Evolutionary conservation across 2,113 vertebrate species (phyloP).

Genomic region (Speoplatyrhinus poulsoni): DNA sequence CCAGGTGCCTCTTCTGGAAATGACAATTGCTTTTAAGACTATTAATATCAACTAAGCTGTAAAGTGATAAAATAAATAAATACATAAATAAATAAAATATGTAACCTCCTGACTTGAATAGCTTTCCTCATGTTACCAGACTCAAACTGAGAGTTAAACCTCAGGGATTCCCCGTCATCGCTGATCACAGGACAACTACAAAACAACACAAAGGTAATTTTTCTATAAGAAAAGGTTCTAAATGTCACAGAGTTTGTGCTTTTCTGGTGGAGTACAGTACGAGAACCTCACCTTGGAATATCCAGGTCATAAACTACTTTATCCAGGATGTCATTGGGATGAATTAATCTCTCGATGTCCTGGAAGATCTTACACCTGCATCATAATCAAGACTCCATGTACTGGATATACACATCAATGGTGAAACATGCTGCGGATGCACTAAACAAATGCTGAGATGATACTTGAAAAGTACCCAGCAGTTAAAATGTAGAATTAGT

Average conservation of each 20-base stretch:
- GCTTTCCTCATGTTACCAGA: conserved; percentile 97
- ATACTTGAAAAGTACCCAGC: neutral
- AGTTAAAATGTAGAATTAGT: no score
- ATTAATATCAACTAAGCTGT: neutral
- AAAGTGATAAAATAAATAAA: neutral
- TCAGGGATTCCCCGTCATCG: conserved; percentile 86
- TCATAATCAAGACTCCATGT: conserved; percentile 15
- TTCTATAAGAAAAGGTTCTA: neutral
- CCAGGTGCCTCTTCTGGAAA: neutral
- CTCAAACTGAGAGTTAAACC: conserved; percentile 98
- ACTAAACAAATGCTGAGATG: conserved; percentile 1
- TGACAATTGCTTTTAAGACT: neutral
- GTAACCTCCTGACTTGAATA: conserved; percentile 96
- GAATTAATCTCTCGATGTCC: conserved; percentile 96
- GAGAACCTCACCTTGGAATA: conserved; percentile 80
- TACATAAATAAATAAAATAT: neutral
- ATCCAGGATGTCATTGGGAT: conserved; percentile 94
- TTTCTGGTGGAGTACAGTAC: neutral
- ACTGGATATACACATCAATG: conserved; percentile 1
- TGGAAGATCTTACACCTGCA: conserved; percentile 95
- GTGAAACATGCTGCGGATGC: neutral
- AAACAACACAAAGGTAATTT: conserved; percentile 19
- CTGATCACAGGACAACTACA: conserved; percentile 80
- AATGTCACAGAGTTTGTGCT: neutral
- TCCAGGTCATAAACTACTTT: conserved; percentile 95